Conservation (phyloP, 2,113 vertebrate species). For the Pterocles gutturalis region DNA sequence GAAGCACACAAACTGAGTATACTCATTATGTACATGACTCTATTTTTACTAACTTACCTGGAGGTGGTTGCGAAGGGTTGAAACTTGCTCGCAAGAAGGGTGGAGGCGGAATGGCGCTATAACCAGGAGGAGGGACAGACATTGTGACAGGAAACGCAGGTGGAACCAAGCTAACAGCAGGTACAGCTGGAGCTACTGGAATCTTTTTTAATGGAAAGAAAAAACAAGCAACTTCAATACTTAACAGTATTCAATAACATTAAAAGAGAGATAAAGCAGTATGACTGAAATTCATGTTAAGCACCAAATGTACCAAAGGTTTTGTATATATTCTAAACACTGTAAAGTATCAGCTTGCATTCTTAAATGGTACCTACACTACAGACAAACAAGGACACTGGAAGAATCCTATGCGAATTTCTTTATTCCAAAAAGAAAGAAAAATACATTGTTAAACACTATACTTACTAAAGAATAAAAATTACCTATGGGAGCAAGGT, state of each 20-base stretch:
- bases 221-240: slow-evolving; percentile 6
- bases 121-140: slow-evolving; percentile 96
- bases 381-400: neutral
- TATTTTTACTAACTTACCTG: slow-evolving; percentile 79
- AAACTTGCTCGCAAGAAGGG: slow-evolving; percentile 92
- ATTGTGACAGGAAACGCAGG: slow-evolving; percentile 92
- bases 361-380: neutral
- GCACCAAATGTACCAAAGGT: neutral
- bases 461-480: neutral
- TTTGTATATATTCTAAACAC: neutral
- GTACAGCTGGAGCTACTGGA: slow-evolving; percentile 91
- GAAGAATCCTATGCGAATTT: neutral
- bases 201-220: slow-evolving; percentile 79
- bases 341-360: neutral
- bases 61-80: slow-evolving; percentile 94
- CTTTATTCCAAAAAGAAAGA: neutral
- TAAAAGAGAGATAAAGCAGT: neutral
- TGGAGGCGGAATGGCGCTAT: slow-evolving; percentile 88
- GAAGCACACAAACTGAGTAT: neutral
- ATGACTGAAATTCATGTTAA: neutral
- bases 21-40: neutral
- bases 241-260: neutral
- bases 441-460: neutral
- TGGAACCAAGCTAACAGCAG: slow-evolving; percentile 92
- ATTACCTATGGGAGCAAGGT: neutral